These are phyloP conservation scores for Blera fallax DNA, from an alignment of 2,888 invertebrate species.

Conservation along the genomic window DNA sequence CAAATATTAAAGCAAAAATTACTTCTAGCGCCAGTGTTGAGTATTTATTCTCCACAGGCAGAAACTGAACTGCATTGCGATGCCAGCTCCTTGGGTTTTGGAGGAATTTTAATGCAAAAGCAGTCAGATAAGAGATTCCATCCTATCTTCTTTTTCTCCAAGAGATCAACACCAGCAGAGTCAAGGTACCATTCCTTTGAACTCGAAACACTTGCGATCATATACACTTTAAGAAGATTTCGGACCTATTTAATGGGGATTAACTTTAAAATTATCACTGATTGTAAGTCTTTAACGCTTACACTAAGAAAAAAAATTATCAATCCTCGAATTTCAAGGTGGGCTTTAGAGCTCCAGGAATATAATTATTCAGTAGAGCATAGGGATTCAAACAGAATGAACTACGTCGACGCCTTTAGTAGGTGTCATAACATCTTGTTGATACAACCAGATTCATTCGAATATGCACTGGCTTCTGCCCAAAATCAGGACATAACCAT, in stretches of 20 bases:
- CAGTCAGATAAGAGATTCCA: slow-evolving; percentile 70
- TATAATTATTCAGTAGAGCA: slow-evolving; percentile 75
- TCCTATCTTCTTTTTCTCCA: slow-evolving; percentile 73
- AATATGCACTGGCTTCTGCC: slow-evolving; percentile 24
- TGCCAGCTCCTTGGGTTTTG: slow-evolving; percentile 76
- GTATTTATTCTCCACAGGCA: slow-evolving; percentile 74
- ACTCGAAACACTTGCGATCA: slow-evolving; percentile 74
- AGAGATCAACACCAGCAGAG: slow-evolving; percentile 52
- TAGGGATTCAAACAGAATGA: slow-evolving; percentile 71
- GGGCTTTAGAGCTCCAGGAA: slow-evolving; percentile 74
- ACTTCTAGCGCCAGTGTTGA: slow-evolving; percentile 73
- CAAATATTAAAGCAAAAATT: slow-evolving; percentile 45
- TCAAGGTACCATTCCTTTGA: too few species aligned
- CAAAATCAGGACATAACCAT: slow-evolving; percentile 67
- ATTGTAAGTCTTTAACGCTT: slow-evolving; percentile 61
- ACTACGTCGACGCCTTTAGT: slow-evolving; percentile 77
- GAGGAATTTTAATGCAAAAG: slow-evolving; percentile 74
- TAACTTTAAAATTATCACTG: slow-evolving; percentile 68
- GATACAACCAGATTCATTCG: slow-evolving; percentile 31
- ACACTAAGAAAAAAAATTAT: slow-evolving; percentile 66
- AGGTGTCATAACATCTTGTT: slow-evolving; percentile 29
- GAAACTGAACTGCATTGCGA: slow-evolving; percentile 76
- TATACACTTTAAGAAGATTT: slow-evolving; percentile 73
- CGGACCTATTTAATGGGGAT: slow-evolving; percentile 15
- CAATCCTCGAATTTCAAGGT: slow-evolving; percentile 65